phyloP scores from a whole-genome alignment of 1,140 invertebrate genomes.

The Drosophila paulistorum region DNA sequence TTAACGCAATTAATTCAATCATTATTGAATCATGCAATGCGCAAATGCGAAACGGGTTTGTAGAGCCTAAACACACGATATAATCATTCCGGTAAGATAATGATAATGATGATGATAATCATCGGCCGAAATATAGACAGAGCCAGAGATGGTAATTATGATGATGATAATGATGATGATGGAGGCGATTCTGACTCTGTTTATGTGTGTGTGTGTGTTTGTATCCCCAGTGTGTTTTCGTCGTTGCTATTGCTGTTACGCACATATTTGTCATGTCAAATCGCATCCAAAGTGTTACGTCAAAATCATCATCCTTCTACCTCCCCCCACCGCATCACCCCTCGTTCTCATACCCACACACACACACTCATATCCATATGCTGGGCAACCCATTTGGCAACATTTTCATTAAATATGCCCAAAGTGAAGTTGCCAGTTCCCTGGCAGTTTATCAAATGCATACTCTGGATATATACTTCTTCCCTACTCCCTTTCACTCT shows the following conservation, averaged over 20 bases:
- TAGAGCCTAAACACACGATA: slow-evolving; percentile 64
- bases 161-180: background rate
- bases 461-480: slow-evolving; percentile 33
- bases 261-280: slow-evolving; percentile 82
- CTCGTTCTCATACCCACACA: no score
- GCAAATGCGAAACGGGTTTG: slow-evolving; percentile 73
- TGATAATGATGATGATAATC: slow-evolving; percentile 49
- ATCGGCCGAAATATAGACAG: background rate
- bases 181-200: background rate
- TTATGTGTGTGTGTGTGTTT: background rate
- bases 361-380: background rate
- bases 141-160: background rate
- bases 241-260: slow-evolving; percentile 51
- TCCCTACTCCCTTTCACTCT: background rate
- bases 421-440: slow-evolving; percentile 79
- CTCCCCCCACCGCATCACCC: background rate
- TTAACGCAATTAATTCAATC: slow-evolving; percentile 83
- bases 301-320: slow-evolving; percentile 48
- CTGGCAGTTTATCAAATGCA: slow-evolving; percentile 80
- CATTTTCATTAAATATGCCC: slow-evolving; percentile 81
- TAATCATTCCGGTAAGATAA: slow-evolving; percentile 53
- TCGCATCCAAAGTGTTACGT: slow-evolving; percentile 80
- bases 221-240: slow-evolving; percentile 24
- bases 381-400: slow-evolving; percentile 67
- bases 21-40: slow-evolving; percentile 83